A percentile compares a stretch with the other conserved stretches of the same genome.
phyloP scores from a whole-genome alignment of 2,888 invertebrate genomes.

The Spodoptera exigua region DNA sequence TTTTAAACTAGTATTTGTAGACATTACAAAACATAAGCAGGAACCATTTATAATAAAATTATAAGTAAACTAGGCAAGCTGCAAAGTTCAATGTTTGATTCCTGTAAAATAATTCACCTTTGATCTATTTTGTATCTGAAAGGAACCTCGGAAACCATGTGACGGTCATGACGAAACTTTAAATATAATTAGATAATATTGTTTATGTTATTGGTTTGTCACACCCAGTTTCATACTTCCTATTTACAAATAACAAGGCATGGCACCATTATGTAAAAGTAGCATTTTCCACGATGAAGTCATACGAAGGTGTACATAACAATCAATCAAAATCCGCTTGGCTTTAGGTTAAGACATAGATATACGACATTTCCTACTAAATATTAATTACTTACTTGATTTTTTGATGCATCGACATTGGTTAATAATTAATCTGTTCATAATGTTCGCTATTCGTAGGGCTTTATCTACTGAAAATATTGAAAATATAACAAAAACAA shows the following conservation, averaged over 20 bases:
- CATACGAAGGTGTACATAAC: constrained; percentile 63
- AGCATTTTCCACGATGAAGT: constrained; percentile 64
- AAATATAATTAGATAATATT: constrained; percentile 27
- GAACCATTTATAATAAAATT: constrained; percentile 11
- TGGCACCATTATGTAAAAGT: constrained; percentile 58
- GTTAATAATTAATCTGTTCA: constrained; percentile 83
- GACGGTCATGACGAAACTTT: constrained; percentile 43
- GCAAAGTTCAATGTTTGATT: neutral
- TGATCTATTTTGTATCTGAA: constrained; percentile 5
- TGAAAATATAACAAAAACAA: constrained; percentile 83
- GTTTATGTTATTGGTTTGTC: neutral
- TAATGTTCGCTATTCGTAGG: constrained; percentile 65
- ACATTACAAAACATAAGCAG: neutral
- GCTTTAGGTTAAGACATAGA: constrained; percentile 68
- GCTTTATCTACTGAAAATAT: constrained; percentile 64
- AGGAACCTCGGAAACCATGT: constrained; percentile 31
- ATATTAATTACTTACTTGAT: constrained; percentile 76
- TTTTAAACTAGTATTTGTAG: neutral
- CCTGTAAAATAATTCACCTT: neutral
- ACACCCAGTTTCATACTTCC: neutral
- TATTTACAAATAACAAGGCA: constrained; percentile 1
- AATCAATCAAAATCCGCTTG: constrained; percentile 74
- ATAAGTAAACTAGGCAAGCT: constrained; percentile 10
- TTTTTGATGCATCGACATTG: constrained; percentile 80
- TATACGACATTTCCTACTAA: constrained; percentile 39